A percentile compares a stretch with the other conserved stretches of the same genome.
These are phyloP conservation scores for Xiphydria camelus DNA, from an alignment of 2,888 invertebrate genomes.

Conservation along the genomic window DNA sequence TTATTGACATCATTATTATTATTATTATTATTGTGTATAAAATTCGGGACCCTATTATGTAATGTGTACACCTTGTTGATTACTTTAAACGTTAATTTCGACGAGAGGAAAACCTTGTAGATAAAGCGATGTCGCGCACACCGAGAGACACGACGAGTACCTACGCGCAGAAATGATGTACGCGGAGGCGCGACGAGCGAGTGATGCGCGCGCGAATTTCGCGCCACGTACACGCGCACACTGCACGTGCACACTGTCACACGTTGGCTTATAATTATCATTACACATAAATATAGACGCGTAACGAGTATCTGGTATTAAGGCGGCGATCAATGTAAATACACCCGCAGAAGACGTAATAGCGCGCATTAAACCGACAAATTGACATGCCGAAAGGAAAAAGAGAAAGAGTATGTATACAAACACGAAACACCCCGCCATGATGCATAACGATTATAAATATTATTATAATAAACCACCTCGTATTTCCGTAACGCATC, in stretches of 20 bases:
- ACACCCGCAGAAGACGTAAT: constrained; percentile 31
- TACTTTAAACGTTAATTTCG: constrained; percentile 46
- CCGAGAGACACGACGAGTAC: background rate
- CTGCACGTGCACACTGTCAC: background rate
- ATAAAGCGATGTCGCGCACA: background rate
- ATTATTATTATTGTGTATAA: constrained; percentile 46
- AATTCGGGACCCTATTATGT: constrained; percentile 39
- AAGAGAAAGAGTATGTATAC: constrained; percentile 24
- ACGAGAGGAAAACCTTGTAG: constrained; percentile 25
- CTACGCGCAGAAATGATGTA: background rate
- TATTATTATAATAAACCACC: constrained; percentile 57
- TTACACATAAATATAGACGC: constrained; percentile 45
- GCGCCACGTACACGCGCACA: background rate
- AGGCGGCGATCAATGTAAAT: constrained; percentile 53
- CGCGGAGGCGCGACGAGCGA: too few species aligned
- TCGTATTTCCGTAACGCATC: constrained; percentile 54
- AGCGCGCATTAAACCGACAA: constrained; percentile 16
- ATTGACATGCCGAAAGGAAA: constrained; percentile 11
- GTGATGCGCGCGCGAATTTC: too few species aligned
- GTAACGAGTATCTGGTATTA: constrained; percentile 46
- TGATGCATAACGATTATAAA: constrained; percentile 53
- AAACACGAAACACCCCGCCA: constrained; percentile 38
- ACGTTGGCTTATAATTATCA: constrained; percentile 41
- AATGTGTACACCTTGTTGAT: constrained; percentile 47
- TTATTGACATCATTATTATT: constrained; percentile 28